These are phyloP conservation scores for Solenodon paradoxus DNA, from an alignment of 2,113 vertebrate genomes.

Conservation along the genomic window DNA sequence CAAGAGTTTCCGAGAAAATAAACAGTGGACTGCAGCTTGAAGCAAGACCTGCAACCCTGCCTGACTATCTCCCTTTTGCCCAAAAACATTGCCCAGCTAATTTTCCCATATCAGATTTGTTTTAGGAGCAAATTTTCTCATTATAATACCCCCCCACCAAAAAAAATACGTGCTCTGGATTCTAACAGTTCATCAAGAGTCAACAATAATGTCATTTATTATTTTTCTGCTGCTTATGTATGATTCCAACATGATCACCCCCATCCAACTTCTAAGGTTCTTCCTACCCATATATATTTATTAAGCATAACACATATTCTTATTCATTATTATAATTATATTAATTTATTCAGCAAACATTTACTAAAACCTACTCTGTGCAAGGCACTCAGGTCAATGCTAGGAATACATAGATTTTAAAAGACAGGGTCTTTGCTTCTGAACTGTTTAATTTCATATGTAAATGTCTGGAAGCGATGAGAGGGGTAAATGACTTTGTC, in stretches of 20 bases:
- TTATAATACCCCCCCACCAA: no score
- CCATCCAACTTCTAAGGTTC: not conserved
- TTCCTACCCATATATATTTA: not conserved
- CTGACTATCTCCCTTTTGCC: not conserved
- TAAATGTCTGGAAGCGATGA: not conserved
- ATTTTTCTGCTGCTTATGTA: not conserved
- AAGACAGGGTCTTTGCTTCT: not conserved
- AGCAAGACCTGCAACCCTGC: not conserved
- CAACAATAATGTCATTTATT: not conserved
- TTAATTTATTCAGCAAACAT: not conserved
- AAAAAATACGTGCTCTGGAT: not conserved
- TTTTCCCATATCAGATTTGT: not conserved
- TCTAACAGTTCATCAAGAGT: not conserved
- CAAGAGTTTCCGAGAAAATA: not conserved
- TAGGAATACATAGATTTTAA: not conserved
- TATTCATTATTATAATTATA: no score
- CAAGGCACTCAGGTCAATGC: not conserved
- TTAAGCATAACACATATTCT: not conserved
- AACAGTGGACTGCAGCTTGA: not conserved
- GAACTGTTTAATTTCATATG: not conserved
- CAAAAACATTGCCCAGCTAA: not conserved
- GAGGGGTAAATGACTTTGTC: conserved; percentile 30
- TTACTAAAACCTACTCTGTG: not conserved
- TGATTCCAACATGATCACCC: no score
- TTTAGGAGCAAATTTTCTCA: not conserved